These are phyloP conservation scores for Heliconius ethilla DNA, from an alignment of 2,888 invertebrate species.

Conservation along the genomic window DNA sequence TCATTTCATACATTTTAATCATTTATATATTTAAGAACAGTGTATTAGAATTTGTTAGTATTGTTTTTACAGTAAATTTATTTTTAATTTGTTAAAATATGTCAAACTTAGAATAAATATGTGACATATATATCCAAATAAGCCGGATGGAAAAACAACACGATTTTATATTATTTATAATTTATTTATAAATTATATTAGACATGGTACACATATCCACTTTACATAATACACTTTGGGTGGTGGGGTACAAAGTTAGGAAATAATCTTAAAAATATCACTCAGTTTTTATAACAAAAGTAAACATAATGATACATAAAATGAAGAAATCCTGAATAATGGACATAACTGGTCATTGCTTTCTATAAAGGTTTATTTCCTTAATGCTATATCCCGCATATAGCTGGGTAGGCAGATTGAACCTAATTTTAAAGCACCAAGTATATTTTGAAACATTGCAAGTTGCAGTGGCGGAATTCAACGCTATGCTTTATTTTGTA, in stretches of 20 bases:
- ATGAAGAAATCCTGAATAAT: not conserved
- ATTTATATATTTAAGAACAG: not conserved
- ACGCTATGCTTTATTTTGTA: too few relatives aligned
- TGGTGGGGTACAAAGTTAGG: constrained; percentile 38
- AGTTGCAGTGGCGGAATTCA: too few relatives aligned
- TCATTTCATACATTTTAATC: not conserved
- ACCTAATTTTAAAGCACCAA: too few relatives aligned
- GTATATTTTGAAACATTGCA: too few relatives aligned
- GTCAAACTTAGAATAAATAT: not conserved
- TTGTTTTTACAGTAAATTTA: too few relatives aligned
- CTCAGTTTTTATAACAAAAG: not conserved
- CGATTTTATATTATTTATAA: constrained; percentile 31
- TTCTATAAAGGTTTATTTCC: not conserved
- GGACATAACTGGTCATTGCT: not conserved
- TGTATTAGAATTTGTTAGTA: not conserved
- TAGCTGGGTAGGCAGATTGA: not conserved
- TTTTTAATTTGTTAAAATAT: too few relatives aligned
- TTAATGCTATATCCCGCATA: not conserved
- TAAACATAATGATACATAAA: not conserved
- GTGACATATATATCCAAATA: not conserved
- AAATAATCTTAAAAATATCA: constrained; percentile 28
- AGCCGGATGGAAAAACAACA: constrained; percentile 3
- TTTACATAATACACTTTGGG: constrained; percentile 40
- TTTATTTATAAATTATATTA: constrained; percentile 40
- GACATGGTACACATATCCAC: constrained; percentile 41